Evolutionary conservation across 2,113 vertebrate species (phyloP), one percentile per base, ranked within the genome.

Genomic region (Okapia johnstoni): DNA sequence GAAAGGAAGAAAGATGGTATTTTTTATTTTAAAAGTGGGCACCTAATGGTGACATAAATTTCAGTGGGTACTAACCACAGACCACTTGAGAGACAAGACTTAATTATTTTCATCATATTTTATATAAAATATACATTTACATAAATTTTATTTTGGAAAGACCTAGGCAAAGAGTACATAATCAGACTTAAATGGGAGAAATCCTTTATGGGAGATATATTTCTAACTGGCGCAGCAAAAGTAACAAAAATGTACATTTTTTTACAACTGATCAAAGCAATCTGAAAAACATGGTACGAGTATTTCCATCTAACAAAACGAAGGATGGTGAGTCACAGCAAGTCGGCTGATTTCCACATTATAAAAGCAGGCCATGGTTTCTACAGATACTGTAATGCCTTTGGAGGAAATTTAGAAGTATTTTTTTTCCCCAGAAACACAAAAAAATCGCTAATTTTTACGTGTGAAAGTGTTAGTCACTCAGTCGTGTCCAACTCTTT

Each of bases 41-140:
- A 50, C 14, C 6, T 13, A 28, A 66, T 63, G 17, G 50, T 85
- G 79, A 30, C 12, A 70, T 8, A 52, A 28, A 54, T 40, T 73
- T 63, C 30, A 57, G 12, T 11, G 25, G 30, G 23, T 21, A n/a
- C 55, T 70, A 48, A 70, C 2, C 63, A 93, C 0, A 4, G 55
- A 96, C 23, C 28, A 13, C 66, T 60, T 60, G 9, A 96, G 90
- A 57, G 98, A 98, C 30, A 96, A 98, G 91, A 96, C 85, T 87
- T 1, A 5, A 43, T 95, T 98, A 28, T 83, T 93, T 96, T 77
- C 96, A 99, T 97, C 91, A 92, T 98, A 88, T 98, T 98, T 99
- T 99, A 99, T 99, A 98, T 97, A 99, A 99, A 99, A 99, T 98
- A 99, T 92, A 98, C 96, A 97, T 98, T 98, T 98, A 98, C 97